Evolutionary conservation across 2,888 invertebrate species (phyloP), one percentile per base, ranked within the genome.

Genomic region (Andrena chrysosceles): DNA sequence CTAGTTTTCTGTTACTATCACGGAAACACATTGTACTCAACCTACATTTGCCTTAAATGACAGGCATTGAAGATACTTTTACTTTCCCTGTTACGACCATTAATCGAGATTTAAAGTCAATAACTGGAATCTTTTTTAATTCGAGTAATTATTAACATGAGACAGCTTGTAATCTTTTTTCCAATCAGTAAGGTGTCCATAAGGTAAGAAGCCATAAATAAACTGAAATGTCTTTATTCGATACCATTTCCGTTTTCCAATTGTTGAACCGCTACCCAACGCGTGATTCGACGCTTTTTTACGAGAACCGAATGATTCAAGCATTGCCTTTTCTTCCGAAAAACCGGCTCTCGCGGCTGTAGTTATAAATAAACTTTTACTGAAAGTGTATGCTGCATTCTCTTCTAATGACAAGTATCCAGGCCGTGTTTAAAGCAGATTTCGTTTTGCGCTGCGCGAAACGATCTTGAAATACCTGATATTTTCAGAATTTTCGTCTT

Each of bases 331-430:
- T 56, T 63, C 71, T 54, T 33, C 42, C 52, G 63, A 63, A 71
- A 76, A 72, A 76, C 71, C 76, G 72, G 72, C 64, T 77, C 20
- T 7, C 56, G 16, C 56, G 29, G 29, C 63, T 54, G 63, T 49
- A 33, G 72, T 77, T 77, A 77, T 64, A 77, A 64, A 77, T 77
- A 77, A 56, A 56, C n/a, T 48, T 54, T 59, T 72, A 13, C 48
- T 64, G 42, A 72, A 64, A 77, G 72, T 64, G 10, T 10, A 64
- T 23, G 16, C 68, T 23, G 26, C 64, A 64, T 77, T 63, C 71
- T 42, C 23, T 42, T n/a, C 16, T 6, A 31, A 5, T 31, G 42
- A 33, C 42, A 77, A 63, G 26, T 3, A 77, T 72, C 23, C 5
- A 7, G n/a, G 23, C 23, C 23, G 7, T 62, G 54, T 35, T 56